Evolutionary conservation across 2,797 vertebrate genomes (phyloP), one percentile per base, ranked within the genome.

Genomic region (Macrochelys suwanniensis): DNA sequence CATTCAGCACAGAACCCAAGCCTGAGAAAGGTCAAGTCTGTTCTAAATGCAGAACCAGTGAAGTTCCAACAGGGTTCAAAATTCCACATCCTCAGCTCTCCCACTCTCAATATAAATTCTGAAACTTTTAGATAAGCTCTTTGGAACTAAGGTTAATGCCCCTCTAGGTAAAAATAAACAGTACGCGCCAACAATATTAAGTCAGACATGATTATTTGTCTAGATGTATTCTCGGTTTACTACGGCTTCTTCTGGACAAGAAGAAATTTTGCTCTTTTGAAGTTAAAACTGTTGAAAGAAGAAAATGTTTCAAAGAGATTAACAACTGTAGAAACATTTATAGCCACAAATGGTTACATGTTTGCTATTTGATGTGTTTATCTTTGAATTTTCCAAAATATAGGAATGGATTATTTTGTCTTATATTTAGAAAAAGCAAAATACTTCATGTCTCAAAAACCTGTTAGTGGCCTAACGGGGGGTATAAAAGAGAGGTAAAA

Each of bases 1-100:
- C 87, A 78, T 87, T 83, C 76, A 92, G 88, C 94, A 93, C 91
- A 94, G 96, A 96, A 97, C 90, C 85, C 28, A 54, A 89, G 96
- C 96, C 94, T 98, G 98, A 98, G 98, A 98, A 98, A 98, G 98
- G 97, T 98, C 98, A 98, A 80, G 28, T 51, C 85, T 95, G 50
- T 82, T 98, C 98, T 98, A 98, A 98, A 98, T 96, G 89, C 92
- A 95, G 98, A 97, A 95, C 61, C 85, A 95, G 65, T 16, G 26
- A 79, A 94, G 61, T 88, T 95, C 77, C 25, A 85, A 89, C 85
- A 74, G 49, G 87, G 81, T n/a, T 96, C 79, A 97, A 81, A 96
- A 96, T 77, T 83, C 92, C 90, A 95, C 88, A 92, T 96, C 84
- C 89, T 96, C 84, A 61, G 25, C 83, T 94, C 80, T 86, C 91